Evolutionary conservation across 2,888 invertebrate genomes (phyloP), one percentile per base, ranked within the genome.

Genomic region (Hyles lineata): DNA sequence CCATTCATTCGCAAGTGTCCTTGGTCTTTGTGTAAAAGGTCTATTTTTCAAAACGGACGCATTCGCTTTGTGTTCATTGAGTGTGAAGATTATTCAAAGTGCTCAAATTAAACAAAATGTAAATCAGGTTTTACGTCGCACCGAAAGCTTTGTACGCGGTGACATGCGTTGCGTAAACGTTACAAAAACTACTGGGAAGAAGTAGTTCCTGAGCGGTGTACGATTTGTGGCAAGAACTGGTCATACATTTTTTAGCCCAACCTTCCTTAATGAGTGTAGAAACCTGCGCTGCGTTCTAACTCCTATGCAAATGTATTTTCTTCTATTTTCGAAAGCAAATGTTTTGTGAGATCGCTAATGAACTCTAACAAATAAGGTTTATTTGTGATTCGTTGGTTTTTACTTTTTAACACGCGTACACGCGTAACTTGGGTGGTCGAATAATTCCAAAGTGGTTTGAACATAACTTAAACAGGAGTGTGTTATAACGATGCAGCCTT

Each of bases 201-300:
- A 67, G 23, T 32, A 62, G 61, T 62, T 19, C 23, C 23, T 67
- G 50, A 67, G 25, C 50, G 67, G 63, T 58, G 62, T 19, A 23
- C 23, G 21, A 35, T 55, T 58, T 59, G 72, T 67, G 23, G 23
- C 23, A 67, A 67, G 50, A 70, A 67, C 58, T 72, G 23, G 72
- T 67, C 55, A 67, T 67, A 70, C 70, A 71, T 55, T 52, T 72
- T 72, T 72, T 72, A 67, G 86, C 88, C 87, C 89, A 88, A 87
- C 85, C 87, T 89, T 88, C 89, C 92, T 87, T 93, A 93, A 91
- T 91, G 88, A 93, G 92, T 79, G 85, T 88, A 89, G 92, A 93
- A 93, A 92, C 86, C 80, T 78, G 77, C 77, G 77, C 76, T 77
- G 79, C 81, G 84, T 82, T 85, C 87, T 85, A 89, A 88, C 89